phyloP scores from a whole-genome alignment of 2,888 invertebrate genomes.

The Arenicola marina region DNA sequence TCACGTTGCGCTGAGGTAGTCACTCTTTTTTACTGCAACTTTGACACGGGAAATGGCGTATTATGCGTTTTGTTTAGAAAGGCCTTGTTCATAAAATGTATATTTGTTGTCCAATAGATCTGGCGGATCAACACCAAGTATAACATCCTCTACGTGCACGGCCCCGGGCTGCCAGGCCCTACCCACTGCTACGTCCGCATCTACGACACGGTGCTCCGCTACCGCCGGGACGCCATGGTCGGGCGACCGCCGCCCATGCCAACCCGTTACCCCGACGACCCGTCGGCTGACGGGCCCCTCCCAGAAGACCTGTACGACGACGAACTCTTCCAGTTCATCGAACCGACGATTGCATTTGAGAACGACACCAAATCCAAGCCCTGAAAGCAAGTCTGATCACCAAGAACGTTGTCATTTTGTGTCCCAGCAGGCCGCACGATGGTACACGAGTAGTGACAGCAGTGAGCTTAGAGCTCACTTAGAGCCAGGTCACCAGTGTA shows the following conservation, averaged over 20 bases:
- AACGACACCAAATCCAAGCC: not conserved
- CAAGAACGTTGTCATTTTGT: too few relatives aligned
- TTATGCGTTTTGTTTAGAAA: too few relatives aligned
- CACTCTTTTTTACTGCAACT: too few relatives aligned
- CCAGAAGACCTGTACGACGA: conserved; percentile 79
- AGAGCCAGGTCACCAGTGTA: too few relatives aligned
- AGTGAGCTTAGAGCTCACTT: too few relatives aligned
- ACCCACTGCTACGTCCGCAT: conserved; percentile 71
- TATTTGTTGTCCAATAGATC: too few relatives aligned
- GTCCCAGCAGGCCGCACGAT: too few relatives aligned
- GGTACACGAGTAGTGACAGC: too few relatives aligned
- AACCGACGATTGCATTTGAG: conserved; percentile 49
- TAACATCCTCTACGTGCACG: conserved; percentile 88
- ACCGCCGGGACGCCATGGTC: conserved; percentile 20
- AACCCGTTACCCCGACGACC: conserved; percentile 71
- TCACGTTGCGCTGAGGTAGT: too few relatives aligned
- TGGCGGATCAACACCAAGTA: conserved; percentile 91
- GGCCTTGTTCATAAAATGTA: too few relatives aligned
- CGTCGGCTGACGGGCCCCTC: conserved; percentile 65
- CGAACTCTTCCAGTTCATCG: conserved; percentile 75
- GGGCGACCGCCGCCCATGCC: conserved; percentile 75
- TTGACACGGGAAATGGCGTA: too few relatives aligned
- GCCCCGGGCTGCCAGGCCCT: conserved; percentile 81
- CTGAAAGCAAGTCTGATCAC: too few relatives aligned
- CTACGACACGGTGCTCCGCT: conserved; percentile 77